phyloP scores from a whole-genome alignment of 2,888 invertebrate species.

The Andrena chrysosceles region DNA sequence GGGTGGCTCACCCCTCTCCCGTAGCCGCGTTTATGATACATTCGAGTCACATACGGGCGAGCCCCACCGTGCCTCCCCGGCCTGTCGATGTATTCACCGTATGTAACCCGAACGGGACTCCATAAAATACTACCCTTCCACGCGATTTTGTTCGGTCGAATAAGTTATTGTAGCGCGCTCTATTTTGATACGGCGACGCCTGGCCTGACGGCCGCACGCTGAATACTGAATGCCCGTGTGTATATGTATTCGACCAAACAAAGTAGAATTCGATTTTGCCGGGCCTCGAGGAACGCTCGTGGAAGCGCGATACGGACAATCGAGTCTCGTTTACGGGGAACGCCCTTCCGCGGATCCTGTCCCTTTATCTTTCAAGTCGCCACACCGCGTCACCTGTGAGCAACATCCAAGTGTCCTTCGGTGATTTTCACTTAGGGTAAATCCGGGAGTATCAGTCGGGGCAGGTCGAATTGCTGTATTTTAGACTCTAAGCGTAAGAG shows the following conservation, averaged over 20 bases:
- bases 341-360: slow-evolving; percentile 55
- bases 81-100: slow-evolving; percentile 83
- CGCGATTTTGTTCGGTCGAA: slow-evolving; percentile 82
- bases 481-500: too few relatives aligned
- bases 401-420: too few relatives aligned
- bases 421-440: too few relatives aligned
- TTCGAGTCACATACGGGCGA: slow-evolving; percentile 81
- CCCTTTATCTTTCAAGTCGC: slow-evolving; percentile 55
- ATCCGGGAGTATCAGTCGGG: too few relatives aligned
- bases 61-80: slow-evolving; percentile 48
- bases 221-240: slow-evolving; percentile 79
- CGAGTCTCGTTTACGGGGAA: slow-evolving; percentile 72
- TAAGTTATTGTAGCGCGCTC: slow-evolving; percentile 84
- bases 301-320: slow-evolving; percentile 73
- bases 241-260: slow-evolving; percentile 76
- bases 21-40: slow-evolving; percentile 73
- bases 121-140: slow-evolving; percentile 83
- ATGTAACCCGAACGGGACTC: slow-evolving; percentile 83
- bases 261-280: slow-evolving; percentile 79
- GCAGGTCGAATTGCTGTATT: too few relatives aligned
- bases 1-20: slow-evolving; percentile 43
- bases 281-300: slow-evolving; percentile 58
- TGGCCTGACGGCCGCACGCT: slow-evolving; percentile 70
- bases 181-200: slow-evolving; percentile 81
- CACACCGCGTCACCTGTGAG: slow-evolving; percentile 26